A percentile compares a stretch with the other conserved stretches of the same genome.
phyloP scores from a whole-genome alignment of 2,113 vertebrate species.

The Aspidoscelis tigris region DNA sequence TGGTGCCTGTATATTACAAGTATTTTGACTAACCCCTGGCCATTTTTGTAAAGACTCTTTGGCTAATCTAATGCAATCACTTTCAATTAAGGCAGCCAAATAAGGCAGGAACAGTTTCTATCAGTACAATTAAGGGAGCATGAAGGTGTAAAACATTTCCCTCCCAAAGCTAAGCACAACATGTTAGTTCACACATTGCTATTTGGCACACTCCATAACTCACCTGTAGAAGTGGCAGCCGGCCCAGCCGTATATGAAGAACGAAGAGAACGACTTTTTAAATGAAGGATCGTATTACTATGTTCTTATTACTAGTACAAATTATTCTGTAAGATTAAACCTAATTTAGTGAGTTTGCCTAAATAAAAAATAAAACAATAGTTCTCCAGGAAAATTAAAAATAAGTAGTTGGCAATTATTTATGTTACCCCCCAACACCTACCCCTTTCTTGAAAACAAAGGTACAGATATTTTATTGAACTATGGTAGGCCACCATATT shows the following conservation, averaged over 20 bases:
- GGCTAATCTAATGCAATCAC: conserved; percentile 31
- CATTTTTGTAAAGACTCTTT: conserved; percentile 48
- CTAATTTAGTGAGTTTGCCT: conserved; percentile 21
- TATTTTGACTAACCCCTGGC: conserved; percentile 26
- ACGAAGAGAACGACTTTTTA: conserved; percentile 45
- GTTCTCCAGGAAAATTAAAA: not conserved
- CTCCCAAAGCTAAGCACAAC: conserved; percentile 1
- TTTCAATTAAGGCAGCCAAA: conserved; percentile 44
- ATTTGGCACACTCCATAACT: conserved; percentile 34
- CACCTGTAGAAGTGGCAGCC: conserved; percentile 50
- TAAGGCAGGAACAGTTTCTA: conserved; percentile 33
- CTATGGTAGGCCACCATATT: not conserved
- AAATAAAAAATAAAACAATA: conserved; percentile 33
- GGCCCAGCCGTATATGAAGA: conserved; percentile 27
- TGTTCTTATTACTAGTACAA: conserved; percentile 47
- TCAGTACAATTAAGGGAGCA: conserved; percentile 50
- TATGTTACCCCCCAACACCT: not conserved
- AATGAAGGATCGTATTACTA: conserved; percentile 43
- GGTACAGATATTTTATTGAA: not conserved
- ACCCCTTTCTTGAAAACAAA: not conserved
- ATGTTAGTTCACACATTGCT: conserved; percentile 18
- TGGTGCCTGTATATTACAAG: conserved; percentile 42
- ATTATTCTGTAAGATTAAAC: conserved; percentile 38
- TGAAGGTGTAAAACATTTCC: conserved; percentile 36
- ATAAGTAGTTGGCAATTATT: not conserved